Base-by-base conservation (phyloP, 2,888 invertebrate species). In the Eilema depressum region DNA sequence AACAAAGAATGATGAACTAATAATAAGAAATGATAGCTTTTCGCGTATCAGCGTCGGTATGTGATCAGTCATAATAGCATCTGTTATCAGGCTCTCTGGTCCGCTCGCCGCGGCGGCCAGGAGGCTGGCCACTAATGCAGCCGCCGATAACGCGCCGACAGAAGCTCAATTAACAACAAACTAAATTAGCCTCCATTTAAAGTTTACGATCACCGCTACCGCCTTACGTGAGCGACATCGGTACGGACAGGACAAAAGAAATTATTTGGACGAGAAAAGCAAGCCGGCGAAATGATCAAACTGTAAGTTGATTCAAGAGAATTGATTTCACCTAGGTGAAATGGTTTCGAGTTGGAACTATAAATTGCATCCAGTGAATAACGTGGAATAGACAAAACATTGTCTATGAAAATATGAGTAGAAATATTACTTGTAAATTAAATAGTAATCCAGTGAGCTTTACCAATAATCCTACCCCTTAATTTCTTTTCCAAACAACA, bases 121-220 rank as follows among this genome's bases (percentile, higher is more conserved):
- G 71, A 71, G 70, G 64, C 73, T 65, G 65, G 76, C 74, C 77
- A 91, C 93, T 95, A 95, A 95, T 95, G 95, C 93, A 94, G 82
- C 84, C 77, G 75, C 83, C 75, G 95, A 94, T 94, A 95, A 92
- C 83, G 68, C 81, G 84, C 88, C 90, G 91, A 90, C 93, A 90
- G 87, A 90, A 90, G 91, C 89, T 94, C 95, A 95, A 95, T 95
- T 95, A 95, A 95, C 95, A 92, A 89, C 92, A 91, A 91, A 93
- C 93, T 93, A 91, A 95, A 95, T 95, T 95, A 94, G 93, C 88
- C 88, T 86, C 93, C 95, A 94, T 94, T 95, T 94, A 95, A 94
- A 93, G 84, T 95, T 95, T 94, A 95, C 93, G 94, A 94, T 88
- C 90, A 82, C 90, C 87, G 95, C 95, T 95, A 95, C 95, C 83